Evolutionary conservation across 2,797 vertebrate genomes (phyloP).

Genomic region (Bucorvus abyssinicus): DNA sequence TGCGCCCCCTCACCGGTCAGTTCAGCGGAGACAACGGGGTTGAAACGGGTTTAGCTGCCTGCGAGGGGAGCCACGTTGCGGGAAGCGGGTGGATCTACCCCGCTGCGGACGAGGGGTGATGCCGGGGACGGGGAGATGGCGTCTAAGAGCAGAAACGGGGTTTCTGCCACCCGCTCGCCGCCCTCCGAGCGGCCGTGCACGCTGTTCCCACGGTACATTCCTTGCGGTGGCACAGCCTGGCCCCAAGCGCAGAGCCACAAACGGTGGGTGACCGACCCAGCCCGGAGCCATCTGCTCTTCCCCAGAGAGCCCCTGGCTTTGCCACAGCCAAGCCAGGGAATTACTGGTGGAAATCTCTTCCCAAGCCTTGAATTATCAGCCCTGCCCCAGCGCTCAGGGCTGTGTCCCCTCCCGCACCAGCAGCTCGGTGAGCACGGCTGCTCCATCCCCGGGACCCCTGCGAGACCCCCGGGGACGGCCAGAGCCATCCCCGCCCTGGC

Average conservation of each 20-base stretch:
- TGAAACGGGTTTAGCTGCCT: fast-evolving
- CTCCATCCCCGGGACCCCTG: neutral
- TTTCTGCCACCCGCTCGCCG: neutral
- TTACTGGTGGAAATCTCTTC: neutral
- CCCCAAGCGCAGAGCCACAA: neutral
- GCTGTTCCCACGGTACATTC: fast-evolving
- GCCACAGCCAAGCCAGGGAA: neutral
- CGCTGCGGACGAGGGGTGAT: fast-evolving
- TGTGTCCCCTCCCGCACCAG: neutral
- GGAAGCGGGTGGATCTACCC: neutral
- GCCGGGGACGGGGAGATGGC: neutral
- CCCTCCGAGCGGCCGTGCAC: fast-evolving
- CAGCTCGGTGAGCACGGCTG: neutral
- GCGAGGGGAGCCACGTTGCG: neutral
- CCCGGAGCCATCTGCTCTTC: neutral
- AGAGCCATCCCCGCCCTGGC: neutral
- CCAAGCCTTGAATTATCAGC: neutral
- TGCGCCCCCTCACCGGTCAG: fast-evolving
- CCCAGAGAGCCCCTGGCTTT: neutral
- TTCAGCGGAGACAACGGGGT: neutral
- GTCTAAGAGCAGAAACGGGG: neutral
- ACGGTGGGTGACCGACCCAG: neutral
- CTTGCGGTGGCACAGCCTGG: neutral
- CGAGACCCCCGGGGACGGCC: neutral
- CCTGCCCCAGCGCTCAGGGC: neutral